Percentiles rank a stretch among this genome's conserved stretches.
These are phyloP conservation scores for Lytechinus pictus DNA, from an alignment of 35 echinoderm and acorn worm genomes.

Conservation along the genomic window DNA sequence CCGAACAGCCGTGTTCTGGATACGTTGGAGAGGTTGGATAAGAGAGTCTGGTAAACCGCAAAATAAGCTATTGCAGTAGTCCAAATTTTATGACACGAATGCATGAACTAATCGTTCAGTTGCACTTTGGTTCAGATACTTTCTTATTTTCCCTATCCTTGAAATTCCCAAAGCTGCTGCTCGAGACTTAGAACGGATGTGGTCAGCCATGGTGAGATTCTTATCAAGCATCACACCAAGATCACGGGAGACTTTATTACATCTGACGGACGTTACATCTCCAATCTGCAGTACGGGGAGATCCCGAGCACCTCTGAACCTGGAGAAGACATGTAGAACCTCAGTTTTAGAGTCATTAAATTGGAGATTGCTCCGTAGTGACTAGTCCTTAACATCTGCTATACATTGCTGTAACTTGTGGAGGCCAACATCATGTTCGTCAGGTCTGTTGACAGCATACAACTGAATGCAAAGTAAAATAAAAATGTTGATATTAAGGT, in stretches of 20 bases:
- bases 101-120: no score
- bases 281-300: slow-evolving; percentile 4
- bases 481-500: no score
- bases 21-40: no score
- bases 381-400: slow-evolving; percentile 20
- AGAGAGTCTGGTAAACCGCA: no score
- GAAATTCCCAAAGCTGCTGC: no score
- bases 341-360: slow-evolving; percentile 59
- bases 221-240: slow-evolving; percentile 57
- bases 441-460: neutral
- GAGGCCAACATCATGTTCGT: neutral
- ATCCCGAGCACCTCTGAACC: neutral
- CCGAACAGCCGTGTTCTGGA: no score
- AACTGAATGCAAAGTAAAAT: neutral
- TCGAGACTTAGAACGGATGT: no score
- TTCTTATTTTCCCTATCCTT: no score
- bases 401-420: neutral
- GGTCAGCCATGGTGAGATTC: no score
- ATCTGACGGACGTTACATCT: neutral
- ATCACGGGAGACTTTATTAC: slow-evolving; percentile 1
- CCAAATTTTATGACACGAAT: no score
- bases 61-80: no score
- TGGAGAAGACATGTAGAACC: slow-evolving; percentile 35
- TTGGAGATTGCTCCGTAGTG: slow-evolving; percentile 15
- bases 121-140: no score